Evolutionary conservation across 2,797 vertebrate genomes (phyloP).

Genomic region (Chaetophractus vellerosus): DNA sequence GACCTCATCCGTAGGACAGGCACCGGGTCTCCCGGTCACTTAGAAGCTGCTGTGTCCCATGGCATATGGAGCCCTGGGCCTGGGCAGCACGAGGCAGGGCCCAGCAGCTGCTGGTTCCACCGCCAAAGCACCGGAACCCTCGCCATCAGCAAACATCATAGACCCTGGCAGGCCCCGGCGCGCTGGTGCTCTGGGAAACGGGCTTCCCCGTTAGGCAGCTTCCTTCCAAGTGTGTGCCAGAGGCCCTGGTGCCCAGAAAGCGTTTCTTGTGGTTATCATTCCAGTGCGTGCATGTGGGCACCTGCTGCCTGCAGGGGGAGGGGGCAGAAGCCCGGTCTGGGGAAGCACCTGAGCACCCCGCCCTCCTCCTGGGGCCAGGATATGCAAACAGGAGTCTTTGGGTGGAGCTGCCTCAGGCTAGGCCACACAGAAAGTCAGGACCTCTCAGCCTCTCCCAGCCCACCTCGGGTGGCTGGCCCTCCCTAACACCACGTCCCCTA

Average conservation of each 20-base stretch:
- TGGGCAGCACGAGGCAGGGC: rapidly evolving
- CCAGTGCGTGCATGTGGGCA: rapidly evolving
- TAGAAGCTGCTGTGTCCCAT: not conserved
- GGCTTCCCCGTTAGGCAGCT: not conserved
- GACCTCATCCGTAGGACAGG: rapidly evolving
- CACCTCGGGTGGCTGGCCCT: rapidly evolving
- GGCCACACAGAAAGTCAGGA: too few relatives aligned
- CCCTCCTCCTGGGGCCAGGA: not conserved
- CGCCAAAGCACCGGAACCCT: not conserved
- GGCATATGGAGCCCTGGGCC: not conserved
- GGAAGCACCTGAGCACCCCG: not conserved
- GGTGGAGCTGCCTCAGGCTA: not conserved
- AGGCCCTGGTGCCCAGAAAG: not conserved
- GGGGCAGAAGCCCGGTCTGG: not conserved
- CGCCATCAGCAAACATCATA: not conserved
- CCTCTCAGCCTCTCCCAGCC: not conserved
- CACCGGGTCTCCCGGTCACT: not conserved
- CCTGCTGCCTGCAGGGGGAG: not conserved
- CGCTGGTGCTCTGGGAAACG: rapidly evolving
- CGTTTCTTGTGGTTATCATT: rapidly evolving
- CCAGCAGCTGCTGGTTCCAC: not conserved
- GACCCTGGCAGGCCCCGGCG: not conserved
- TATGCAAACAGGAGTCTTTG: not conserved
- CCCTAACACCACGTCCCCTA: rapidly evolving
- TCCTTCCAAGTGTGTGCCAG: rapidly evolving